Base-by-base conservation (phyloP, 2,113 vertebrate genomes). In the Girardinichthys multiradiatus region DNA sequence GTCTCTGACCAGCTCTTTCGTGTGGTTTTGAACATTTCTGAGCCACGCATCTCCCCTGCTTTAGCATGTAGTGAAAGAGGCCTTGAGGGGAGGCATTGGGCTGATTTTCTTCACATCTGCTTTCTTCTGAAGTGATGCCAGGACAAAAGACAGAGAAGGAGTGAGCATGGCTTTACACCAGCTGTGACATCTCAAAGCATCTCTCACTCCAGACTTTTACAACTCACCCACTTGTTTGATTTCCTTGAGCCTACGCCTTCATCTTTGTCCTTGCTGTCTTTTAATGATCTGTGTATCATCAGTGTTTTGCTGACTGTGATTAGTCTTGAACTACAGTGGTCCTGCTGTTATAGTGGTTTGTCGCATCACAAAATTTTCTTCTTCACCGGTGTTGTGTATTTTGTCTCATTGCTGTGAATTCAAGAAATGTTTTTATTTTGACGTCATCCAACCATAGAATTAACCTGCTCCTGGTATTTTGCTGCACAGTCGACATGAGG, bases 121-220 rank as follows among this genome's bases (percentile, higher is more conserved):
- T 80, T 68, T 78, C 83, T 79, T 93, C 66, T 91, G 90, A 92
- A 92, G 82, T 84, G 70, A 72, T 91, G 91, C 92, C 92, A 93
- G 89, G 75, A 90, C 89, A 88, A 83, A 86, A 68, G 74, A 86
- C 69, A 70, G 80, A 85, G 82, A 77, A n/a, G 78, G 68, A 71
- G 76, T 74, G 75, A 74, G 82, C 67, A 80, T 39, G 77, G 84
- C 74, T 79, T 87, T 78, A 72, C 85, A 90, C 85, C 93, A 94
- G 92, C 93, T 93, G 92, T 77, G 87, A 86, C 86, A 90, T 85
- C 89, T 92, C 91, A 89, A 86, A 81, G 77, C 76, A 66, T 64
- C 74, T 83, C 74, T 77, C 77, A 31, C 76, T 79, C 81, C 83
- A 87, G 71, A 81, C 84, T 78, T 76, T 80, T 70, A 69, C 59